phyloP scores from a whole-genome alignment of 2,888 invertebrate genomes.

The Tipula lateralis region DNA sequence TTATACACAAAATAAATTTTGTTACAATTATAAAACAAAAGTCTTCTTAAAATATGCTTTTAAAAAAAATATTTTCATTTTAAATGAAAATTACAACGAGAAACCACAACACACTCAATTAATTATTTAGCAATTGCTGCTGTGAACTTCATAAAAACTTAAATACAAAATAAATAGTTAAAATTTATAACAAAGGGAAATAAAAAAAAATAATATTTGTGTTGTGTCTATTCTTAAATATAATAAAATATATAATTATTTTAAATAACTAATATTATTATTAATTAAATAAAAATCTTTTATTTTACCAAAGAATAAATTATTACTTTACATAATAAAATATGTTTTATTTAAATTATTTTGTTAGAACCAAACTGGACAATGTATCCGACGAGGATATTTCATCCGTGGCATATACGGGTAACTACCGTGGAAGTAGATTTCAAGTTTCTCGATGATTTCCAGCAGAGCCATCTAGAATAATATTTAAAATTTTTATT shows the following conservation, averaged over 20 bases:
- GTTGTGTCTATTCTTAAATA: not conserved
- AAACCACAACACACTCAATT: not conserved
- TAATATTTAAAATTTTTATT: too few relatives aligned
- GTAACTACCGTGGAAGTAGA: too few relatives aligned
- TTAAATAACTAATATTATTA: not conserved
- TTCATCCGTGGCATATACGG: too few relatives aligned
- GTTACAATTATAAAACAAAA: not conserved
- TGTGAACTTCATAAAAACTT: not conserved
- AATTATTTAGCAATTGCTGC: not conserved
- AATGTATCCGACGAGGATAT: too few relatives aligned
- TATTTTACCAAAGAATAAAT: slow-evolving; percentile 19
- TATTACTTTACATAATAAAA: not conserved
- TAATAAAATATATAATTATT: not conserved
- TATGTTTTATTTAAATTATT: not conserved
- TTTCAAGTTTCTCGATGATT: too few relatives aligned
- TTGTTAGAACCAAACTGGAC: too few relatives aligned
- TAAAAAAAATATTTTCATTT: not conserved
- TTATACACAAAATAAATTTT: not conserved
- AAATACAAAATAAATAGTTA: not conserved
- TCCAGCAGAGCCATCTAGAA: too few relatives aligned
- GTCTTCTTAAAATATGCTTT: not conserved
- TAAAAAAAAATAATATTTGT: not conserved
- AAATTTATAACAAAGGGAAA: not conserved
- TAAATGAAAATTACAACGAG: not conserved
- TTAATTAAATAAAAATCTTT: not conserved